phyloP scores from a whole-genome alignment of 2,113 vertebrate genomes.

The Etheostoma cragini region DNA sequence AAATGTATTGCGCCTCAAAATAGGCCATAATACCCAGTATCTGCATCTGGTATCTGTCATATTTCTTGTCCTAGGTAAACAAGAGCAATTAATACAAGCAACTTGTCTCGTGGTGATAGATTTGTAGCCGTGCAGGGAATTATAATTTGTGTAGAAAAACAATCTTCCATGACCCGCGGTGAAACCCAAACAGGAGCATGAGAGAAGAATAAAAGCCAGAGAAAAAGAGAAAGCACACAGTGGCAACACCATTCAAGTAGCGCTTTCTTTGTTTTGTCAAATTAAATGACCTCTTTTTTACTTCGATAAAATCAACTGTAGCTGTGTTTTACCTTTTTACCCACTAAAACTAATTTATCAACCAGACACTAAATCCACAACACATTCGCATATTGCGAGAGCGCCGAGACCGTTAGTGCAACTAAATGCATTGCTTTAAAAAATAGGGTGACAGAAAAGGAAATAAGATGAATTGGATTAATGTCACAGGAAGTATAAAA shows the following conservation, averaged over 20 bases:
- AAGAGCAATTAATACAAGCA: conserved; percentile 44
- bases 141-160: neutral
- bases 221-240: neutral
- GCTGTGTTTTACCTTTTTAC: neutral
- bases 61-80: conserved; percentile 19
- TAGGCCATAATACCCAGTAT: conserved; percentile 9
- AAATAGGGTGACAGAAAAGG: too few species aligned
- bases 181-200: neutral
- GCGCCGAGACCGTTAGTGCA: too few species aligned
- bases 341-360: neutral
- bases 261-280: neutral
- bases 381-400: too few species aligned
- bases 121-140: conserved; percentile 4
- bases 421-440: too few species aligned
- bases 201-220: neutral
- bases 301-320: neutral
- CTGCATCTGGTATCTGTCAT: conserved; percentile 16
- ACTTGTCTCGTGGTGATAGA: conserved; percentile 21
- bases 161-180: neutral
- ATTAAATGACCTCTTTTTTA: neutral
- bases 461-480: too few species aligned
- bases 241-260: neutral
- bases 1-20: conserved; percentile 46
- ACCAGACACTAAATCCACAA: too few species aligned
- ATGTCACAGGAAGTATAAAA: too few species aligned